Conservation (phyloP, 2,797 vertebrate species). For the Sebastes reedi region DNA sequence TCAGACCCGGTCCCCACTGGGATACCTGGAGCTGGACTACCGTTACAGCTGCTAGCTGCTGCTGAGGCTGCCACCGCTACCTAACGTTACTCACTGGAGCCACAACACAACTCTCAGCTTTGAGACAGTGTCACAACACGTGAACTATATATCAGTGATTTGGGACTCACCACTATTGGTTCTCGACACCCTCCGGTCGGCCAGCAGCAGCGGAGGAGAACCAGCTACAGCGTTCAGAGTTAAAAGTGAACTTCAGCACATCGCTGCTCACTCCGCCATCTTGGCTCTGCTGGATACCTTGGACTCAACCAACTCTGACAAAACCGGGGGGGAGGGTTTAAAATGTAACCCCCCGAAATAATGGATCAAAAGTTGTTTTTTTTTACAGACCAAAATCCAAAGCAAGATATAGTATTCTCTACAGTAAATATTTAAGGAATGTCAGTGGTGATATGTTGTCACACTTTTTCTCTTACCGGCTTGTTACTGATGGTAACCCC, state of each 20-base stretch:
- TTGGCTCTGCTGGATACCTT: constrained; percentile 53
- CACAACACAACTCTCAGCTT: neutral
- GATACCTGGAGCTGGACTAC: neutral
- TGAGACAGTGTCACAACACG: neutral
- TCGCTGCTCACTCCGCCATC: constrained; percentile 57
- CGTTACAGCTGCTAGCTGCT: constrained; percentile 33
- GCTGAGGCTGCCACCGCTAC: constrained; percentile 18
- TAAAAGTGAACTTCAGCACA: constrained; percentile 61
- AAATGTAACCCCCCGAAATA: neutral
- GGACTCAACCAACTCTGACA: constrained; percentile 51
- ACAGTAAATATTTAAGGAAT: accelerated
- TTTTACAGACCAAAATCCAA: neutral
- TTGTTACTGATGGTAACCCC: neutral
- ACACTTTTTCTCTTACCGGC: neutral
- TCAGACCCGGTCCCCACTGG: neutral
- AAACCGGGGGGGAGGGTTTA: constrained; percentile 3
- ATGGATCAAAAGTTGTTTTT: neutral
- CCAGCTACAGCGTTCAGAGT: neutral
- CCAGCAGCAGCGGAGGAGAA: neutral
- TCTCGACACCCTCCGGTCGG: no score
- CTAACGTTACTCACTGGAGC: neutral
- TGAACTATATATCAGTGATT: neutral
- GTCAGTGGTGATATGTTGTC: neutral
- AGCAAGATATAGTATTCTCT: accelerated
- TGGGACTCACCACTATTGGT: constrained; percentile 12